Evolutionary conservation across 2,888 invertebrate genomes (phyloP).

Genomic region (Acleris sparsana): DNA sequence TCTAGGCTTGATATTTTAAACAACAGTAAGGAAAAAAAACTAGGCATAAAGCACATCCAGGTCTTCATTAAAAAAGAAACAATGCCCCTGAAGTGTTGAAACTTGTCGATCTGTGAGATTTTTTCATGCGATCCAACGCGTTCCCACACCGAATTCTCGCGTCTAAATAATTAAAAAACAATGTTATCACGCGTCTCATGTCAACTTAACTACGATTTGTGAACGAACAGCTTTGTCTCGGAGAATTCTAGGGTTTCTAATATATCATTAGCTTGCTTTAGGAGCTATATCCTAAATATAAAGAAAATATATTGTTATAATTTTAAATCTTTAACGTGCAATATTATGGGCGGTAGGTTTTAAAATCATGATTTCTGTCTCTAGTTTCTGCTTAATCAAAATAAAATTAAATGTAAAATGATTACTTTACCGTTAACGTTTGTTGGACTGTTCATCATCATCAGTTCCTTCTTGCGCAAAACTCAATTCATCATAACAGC

Average conservation of each 20-base stretch:
- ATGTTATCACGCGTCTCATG: slow-evolving; percentile 55
- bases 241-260: not conserved
- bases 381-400: too few relatives aligned
- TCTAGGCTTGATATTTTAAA: too few relatives aligned
- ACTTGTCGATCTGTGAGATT: slow-evolving; percentile 64
- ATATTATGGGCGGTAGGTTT: too few relatives aligned
- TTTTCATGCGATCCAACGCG: slow-evolving; percentile 62
- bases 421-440: not conserved
- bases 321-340: too few relatives aligned
- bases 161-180: slow-evolving; percentile 67
- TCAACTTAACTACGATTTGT: slow-evolving; percentile 44
- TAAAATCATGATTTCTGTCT: too few relatives aligned
- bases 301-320: too few relatives aligned
- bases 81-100: slow-evolving; percentile 65
- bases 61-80: slow-evolving; percentile 53
- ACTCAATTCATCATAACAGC: slow-evolving; percentile 48
- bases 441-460: not conserved
- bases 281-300: not conserved
- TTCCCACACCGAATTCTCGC: slow-evolving; percentile 73
- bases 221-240: slow-evolving; percentile 6
- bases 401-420: too few relatives aligned
- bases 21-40: too few relatives aligned
- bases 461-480: slow-evolving; percentile 42
- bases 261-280: not conserved
- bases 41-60: slow-evolving; percentile 30